A percentile compares a stretch with the other conserved stretches of the same genome.
Conservation (phyloP, 2,113 vertebrate genomes). For the Mesocricetus auratus region DNA sequence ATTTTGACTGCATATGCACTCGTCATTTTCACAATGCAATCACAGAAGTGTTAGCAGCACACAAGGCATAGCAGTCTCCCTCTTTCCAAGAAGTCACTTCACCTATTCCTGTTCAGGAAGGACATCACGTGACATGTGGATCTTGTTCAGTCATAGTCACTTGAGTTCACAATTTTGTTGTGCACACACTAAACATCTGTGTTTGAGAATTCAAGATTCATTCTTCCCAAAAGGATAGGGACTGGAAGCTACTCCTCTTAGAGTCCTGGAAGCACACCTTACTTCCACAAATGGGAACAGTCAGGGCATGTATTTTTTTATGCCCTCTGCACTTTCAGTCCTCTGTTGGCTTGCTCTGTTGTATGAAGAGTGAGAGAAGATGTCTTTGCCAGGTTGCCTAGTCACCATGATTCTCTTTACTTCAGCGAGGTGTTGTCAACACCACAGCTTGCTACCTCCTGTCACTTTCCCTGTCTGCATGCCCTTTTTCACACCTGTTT, state of each 20-base stretch:
- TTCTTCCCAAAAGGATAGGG: constrained; percentile 30
- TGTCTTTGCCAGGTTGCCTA: neutral
- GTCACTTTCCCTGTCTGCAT: neutral
- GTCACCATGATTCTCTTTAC: neutral
- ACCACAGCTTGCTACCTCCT: neutral
- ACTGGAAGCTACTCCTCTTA: neutral
- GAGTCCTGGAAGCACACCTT: neutral
- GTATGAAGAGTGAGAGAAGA: neutral
- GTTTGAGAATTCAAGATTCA: neutral
- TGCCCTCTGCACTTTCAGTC: neutral
- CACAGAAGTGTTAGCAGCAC: neutral
- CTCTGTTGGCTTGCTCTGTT: neutral
- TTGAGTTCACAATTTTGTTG: neutral
- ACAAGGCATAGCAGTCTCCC: neutral
- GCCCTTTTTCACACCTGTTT: neutral
- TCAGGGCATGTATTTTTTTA: neutral
- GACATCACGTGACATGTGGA: neutral
- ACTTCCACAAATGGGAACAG: neutral
- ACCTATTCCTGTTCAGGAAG: neutral
- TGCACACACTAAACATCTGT: neutral
- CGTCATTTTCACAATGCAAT: fast-evolving
- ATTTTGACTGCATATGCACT: neutral
- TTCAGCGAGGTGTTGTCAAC: neutral
- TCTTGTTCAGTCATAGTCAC: neutral
- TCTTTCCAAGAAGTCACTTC: neutral